phyloP scores from a whole-genome alignment of 2,888 invertebrate genomes.

The Acanthacorydalis orientalis region DNA sequence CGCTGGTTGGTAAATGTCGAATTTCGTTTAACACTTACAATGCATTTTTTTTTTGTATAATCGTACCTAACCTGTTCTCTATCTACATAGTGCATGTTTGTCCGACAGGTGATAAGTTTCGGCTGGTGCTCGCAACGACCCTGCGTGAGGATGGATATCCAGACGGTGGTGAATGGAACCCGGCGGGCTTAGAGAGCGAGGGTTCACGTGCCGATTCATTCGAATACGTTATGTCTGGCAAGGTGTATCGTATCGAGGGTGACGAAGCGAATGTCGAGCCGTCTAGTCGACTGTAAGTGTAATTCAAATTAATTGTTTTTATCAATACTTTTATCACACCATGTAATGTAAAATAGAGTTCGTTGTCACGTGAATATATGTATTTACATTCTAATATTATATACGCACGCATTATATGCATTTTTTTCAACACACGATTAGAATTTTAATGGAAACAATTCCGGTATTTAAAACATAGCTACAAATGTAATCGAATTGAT shows the following conservation, averaged over 20 bases:
- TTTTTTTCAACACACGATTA: not conserved
- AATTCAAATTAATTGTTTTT: not conserved
- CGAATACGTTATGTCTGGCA: conserved; percentile 99
- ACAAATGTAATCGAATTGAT: too few relatives aligned
- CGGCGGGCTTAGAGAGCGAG: conserved; percentile 56
- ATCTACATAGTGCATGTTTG: conserved; percentile 6
- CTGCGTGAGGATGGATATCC: conserved; percentile 92
- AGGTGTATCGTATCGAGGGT: conserved; percentile 90
- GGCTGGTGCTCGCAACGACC: conserved; percentile 87
- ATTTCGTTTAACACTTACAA: too few relatives aligned
- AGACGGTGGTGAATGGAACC: conserved; percentile 91
- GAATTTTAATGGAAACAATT: not conserved
- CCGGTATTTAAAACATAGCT: too few relatives aligned
- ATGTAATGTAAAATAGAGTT: not conserved
- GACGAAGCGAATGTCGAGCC: conserved; percentile 82
- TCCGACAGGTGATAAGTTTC: conserved; percentile 38
- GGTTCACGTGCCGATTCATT: conserved; percentile 90
- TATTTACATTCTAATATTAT: not conserved
- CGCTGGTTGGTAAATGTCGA: too few relatives aligned
- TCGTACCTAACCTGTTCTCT: too few relatives aligned
- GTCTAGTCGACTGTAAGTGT: conserved; percentile 54
- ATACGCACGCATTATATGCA: not conserved
- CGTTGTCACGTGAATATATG: not conserved
- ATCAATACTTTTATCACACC: not conserved
- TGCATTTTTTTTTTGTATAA: not conserved